Base-by-base conservation (phyloP, 2,888 invertebrate species). In the Thereva nobilitata region DNA sequence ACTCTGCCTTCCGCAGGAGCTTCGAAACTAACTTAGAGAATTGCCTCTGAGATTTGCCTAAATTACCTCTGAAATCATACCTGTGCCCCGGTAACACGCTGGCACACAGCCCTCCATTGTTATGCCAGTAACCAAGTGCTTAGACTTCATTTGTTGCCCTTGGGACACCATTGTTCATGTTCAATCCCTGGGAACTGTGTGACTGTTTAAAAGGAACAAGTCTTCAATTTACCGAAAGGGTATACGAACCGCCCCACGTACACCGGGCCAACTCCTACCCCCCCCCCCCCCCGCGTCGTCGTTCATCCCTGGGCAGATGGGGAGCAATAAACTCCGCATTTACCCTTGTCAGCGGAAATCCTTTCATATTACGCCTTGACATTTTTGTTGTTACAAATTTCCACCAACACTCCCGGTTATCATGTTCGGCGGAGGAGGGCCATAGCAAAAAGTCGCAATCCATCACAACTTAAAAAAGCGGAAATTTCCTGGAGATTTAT, bases 41-140 rank as follows among this genome's bases (percentile, higher is more conserved):
- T 50, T 50, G 50, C 50, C 50, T 50, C 23, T 23, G 50, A 54
- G 54, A 40, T 54, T 54, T 54, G 10, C 38, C 10, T 12, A 54
- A 54, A 54, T 54, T 54, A 6, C 10, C 38, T 38, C 54, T 54
- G 12, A 54, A 54, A 40, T 54, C 38, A 40, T 54, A 54, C 40
- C 54, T 54, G 40, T 10, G 12, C n/a, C 40, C n/a, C 40, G 12
- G 12, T 38, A 23, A 23, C n/a, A n/a, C 23, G 23, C 2, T 23
- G 23, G 41, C 23, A 41, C 3, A 9, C 6, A 35, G 55, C 2
- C 7, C 55, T 23, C 23, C 23, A 23, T 23, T 23, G 23, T 23
- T 23, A 2, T 23, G 23, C 23, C 23, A 23, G 23, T 23, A 23
- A 23, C 23, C 23, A 40, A 9, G 55, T 42, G 55, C 41, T 23